Conservation (phyloP, 2,113 vertebrate genomes). For the Semicossyphus pulcher region DNA sequence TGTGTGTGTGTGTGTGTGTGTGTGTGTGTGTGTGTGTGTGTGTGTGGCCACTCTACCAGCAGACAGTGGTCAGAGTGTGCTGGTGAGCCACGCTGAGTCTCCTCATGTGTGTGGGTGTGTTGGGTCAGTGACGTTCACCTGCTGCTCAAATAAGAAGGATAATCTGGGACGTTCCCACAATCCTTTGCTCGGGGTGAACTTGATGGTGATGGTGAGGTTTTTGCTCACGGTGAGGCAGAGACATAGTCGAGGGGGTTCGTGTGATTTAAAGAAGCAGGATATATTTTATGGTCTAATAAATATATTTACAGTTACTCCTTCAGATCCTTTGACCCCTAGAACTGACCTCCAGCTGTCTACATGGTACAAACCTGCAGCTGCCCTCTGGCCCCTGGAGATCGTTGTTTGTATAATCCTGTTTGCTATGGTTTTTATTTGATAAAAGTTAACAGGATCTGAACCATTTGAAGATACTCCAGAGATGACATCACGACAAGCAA, state of each 20-base stretch:
- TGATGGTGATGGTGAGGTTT: neutral
- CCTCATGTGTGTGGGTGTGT: neutral
- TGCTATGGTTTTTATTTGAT: too few relatives aligned
- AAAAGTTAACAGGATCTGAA: too few relatives aligned
- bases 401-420: too few relatives aligned
- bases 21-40: neutral
- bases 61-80: neutral
- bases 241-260: neutral
- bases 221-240: neutral
- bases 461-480: too few relatives aligned
- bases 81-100: neutral
- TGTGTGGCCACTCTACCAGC: neutral
- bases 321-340: too few relatives aligned
- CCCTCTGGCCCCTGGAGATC: too few relatives aligned
- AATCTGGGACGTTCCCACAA: constrained; percentile 37
- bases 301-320: too few relatives aligned
- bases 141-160: constrained; percentile 33
- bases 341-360: too few relatives aligned
- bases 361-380: too few relatives aligned
- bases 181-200: constrained; percentile 4
- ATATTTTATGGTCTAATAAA: too few relatives aligned
- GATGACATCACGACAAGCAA: too few relatives aligned
- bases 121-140: constrained; percentile 1
- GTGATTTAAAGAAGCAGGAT: neutral
- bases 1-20: neutral